These are phyloP conservation scores for Aethina tumida DNA, from an alignment of 1,140 invertebrate genomes.

Conservation along the genomic window DNA sequence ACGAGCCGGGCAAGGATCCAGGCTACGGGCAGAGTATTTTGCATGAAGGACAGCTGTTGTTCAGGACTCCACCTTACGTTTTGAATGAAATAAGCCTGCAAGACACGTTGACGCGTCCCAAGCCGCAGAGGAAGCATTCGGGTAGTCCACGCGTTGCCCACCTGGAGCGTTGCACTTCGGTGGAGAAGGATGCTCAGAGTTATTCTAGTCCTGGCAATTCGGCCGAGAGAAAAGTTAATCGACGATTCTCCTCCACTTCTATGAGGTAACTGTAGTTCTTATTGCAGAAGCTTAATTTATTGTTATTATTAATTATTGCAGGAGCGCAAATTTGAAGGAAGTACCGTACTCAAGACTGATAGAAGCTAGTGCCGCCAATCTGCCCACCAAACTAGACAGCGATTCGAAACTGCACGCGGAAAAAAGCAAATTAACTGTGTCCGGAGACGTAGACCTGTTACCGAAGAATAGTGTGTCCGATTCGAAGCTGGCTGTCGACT, in stretches of 20 bases:
- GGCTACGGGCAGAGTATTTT: conserved; percentile 92
- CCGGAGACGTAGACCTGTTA: conserved; percentile 41
- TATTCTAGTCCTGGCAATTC: conserved; percentile 21
- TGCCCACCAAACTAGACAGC: conserved; percentile 61
- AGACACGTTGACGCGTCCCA: conserved; percentile 38
- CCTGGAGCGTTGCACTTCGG: conserved; percentile 16
- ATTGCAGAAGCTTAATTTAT: not conserved
- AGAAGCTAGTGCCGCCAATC: conserved; percentile 47
- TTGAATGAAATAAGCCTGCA: conserved; percentile 67
- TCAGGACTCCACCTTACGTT: conserved; percentile 80
- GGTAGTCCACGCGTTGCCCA: conserved; percentile 20
- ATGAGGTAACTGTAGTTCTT: conserved; percentile 20
- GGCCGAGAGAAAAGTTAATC: conserved; percentile 25
- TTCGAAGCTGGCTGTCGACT: conserved; percentile 66
- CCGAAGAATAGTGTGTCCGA: conserved; percentile 66
- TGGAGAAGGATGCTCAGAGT: conserved; percentile 14
- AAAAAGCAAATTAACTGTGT: conserved; percentile 51
- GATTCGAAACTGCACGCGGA: conserved; percentile 63
- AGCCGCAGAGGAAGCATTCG: conserved; percentile 30
- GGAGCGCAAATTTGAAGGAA: conserved; percentile 44
- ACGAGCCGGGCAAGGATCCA: conserved; percentile 53
- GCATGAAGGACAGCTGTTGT: conserved; percentile 77
- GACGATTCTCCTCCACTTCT: conserved; percentile 33
- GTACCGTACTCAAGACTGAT: conserved; percentile 71
- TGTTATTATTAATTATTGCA: conserved; percentile 16